A percentile compares a stretch with the other conserved stretches of the same genome.
These are phyloP conservation scores for Dromococcyx pavoninus DNA, from an alignment of 2,797 vertebrate genomes.

Conservation along the genomic window DNA sequence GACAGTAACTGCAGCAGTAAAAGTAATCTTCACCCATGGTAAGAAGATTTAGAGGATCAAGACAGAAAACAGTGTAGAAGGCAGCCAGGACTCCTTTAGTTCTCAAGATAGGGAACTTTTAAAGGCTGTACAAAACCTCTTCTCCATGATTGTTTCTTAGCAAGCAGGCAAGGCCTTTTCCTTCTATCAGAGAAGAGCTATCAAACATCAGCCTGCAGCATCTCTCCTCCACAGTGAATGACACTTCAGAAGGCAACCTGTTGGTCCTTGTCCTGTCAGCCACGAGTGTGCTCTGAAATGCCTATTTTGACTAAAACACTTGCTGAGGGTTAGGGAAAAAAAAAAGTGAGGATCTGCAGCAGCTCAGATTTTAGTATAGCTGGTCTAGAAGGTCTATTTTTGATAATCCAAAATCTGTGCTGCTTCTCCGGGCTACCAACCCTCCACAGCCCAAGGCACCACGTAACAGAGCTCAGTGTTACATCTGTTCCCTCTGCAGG, in stretches of 20 bases:
- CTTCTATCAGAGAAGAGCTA: not conserved
- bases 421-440: not conserved
- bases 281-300: not conserved
- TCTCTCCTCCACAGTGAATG: not conserved
- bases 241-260: constrained; percentile 32
- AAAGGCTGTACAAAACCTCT: not conserved
- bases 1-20: not conserved
- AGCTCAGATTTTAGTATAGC: not conserved
- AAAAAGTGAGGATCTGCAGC: not conserved
- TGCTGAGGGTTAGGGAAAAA: not conserved
- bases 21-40: not conserved
- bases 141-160: not conserved
- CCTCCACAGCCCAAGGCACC: not conserved
- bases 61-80: not conserved
- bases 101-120: not conserved
- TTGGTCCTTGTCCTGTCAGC: not conserved
- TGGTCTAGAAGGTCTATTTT: not conserved
- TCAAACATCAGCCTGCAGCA: not conserved
- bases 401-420: not conserved
- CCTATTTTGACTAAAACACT: constrained; percentile 24
- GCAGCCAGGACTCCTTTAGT: not conserved
- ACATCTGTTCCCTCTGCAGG: not conserved
- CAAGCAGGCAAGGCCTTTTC: not conserved
- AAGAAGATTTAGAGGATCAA: not conserved
- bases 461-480: not conserved